Conservation (phyloP, 1,140 invertebrate species). For the Heliconius melpomene region DNA sequence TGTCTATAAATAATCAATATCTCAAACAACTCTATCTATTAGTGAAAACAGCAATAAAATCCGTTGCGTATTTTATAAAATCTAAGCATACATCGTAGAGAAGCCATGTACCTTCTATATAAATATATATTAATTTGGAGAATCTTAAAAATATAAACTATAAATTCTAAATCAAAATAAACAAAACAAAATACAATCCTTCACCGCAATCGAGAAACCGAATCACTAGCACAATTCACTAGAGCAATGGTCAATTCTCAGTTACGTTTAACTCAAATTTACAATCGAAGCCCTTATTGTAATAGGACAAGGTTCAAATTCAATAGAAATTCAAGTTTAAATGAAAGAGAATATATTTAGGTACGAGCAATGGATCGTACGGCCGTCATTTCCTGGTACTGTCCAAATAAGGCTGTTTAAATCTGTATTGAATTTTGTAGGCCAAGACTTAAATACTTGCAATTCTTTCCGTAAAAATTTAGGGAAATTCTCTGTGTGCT, state of each 20-base stretch:
- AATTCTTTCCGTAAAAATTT: too few species aligned
- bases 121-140: neutral
- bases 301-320: constrained; percentile 9
- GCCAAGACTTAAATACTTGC: neutral
- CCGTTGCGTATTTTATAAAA: too few species aligned
- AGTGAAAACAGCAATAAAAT: too few species aligned
- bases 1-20: too few species aligned
- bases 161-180: neutral
- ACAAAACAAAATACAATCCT: constrained; percentile 4
- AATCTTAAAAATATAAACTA: neutral
- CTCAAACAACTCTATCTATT: too few species aligned
- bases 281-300: neutral
- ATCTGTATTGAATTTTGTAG: constrained; percentile 6
- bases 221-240: constrained; percentile 18
- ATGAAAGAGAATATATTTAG: constrained; percentile 32
- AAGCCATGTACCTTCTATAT: too few species aligned
- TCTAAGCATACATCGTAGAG: too few species aligned
- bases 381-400: constrained; percentile 25
- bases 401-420: constrained; percentile 22
- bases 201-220: constrained; percentile 10
- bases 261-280: neutral
- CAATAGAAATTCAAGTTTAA: constrained; percentile 6
- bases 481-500: too few species aligned
- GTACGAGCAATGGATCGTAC: constrained; percentile 22
- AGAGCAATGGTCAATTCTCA: constrained; percentile 26